Percentiles rank a stretch among this genome's conserved stretches.
phyloP scores from a whole-genome alignment of 2,888 invertebrate species.

The Germaria angustata region DNA sequence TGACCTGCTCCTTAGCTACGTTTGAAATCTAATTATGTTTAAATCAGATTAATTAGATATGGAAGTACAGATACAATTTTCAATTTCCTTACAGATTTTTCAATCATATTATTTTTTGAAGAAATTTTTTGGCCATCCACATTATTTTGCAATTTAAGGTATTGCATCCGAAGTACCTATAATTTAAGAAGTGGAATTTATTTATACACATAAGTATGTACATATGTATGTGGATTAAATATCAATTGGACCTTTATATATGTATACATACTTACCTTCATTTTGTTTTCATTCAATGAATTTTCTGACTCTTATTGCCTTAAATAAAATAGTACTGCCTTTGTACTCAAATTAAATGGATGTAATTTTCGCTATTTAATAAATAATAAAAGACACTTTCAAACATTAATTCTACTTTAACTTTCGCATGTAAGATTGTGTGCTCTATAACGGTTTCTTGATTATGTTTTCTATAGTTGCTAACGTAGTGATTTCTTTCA shows the following conservation, averaged over 20 bases:
- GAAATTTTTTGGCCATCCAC: neutral
- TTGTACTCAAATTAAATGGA: too few species aligned
- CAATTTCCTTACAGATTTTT: neutral
- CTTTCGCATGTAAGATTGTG: too few species aligned
- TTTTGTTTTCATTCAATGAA: neutral
- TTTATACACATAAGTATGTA: neutral
- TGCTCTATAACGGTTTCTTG: conserved; percentile 17
- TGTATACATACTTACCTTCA: neutral
- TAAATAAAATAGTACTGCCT: too few species aligned
- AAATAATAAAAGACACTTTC: too few species aligned
- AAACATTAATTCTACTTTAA: too few species aligned
- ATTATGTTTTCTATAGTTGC: neutral
- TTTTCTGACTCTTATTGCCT: too few species aligned
- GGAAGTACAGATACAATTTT: too few species aligned
- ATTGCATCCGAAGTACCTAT: conserved; percentile 53
- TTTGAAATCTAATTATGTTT: neutral
- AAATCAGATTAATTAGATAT: too few species aligned
- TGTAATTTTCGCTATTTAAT: too few species aligned
- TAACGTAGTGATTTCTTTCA: neutral
- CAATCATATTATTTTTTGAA: neutral
- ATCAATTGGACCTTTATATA: too few species aligned
- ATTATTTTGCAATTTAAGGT: conserved; percentile 20
- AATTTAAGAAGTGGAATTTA: neutral
- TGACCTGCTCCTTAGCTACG: neutral
- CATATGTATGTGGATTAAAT: neutral